These are phyloP conservation scores for Himalopsyche anomala DNA, from an alignment of 2,888 invertebrate species.

Conservation along the genomic window DNA sequence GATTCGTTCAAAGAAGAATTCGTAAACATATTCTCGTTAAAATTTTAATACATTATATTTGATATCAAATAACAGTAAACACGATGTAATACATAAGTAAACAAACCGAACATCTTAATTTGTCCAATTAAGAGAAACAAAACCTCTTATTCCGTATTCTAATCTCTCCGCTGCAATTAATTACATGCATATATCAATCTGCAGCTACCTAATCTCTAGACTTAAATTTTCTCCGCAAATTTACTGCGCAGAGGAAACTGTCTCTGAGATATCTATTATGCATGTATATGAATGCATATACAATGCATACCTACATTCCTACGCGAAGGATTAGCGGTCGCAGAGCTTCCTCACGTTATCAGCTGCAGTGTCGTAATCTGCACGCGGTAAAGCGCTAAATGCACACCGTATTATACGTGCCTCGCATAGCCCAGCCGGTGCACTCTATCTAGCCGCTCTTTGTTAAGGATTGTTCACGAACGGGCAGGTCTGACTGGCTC, in stretches of 20 bases:
- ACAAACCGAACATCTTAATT: too few relatives aligned
- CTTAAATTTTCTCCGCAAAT: conserved; percentile 22
- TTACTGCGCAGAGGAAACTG: background rate
- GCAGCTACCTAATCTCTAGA: background rate
- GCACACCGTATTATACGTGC: background rate
- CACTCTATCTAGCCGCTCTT: conserved; percentile 20
- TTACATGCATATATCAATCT: conserved; percentile 23
- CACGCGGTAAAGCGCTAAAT: conserved; percentile 27
- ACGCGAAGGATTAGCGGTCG: conserved; percentile 20
- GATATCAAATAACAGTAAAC: too few relatives aligned
- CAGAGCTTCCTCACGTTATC: conserved; percentile 13
- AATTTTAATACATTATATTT: too few relatives aligned
- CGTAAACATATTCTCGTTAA: too few relatives aligned
- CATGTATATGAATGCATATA: background rate
- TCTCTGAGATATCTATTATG: background rate
- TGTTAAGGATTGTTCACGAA: conserved; percentile 10
- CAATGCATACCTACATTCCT: background rate
- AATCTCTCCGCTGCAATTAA: conserved; percentile 16
- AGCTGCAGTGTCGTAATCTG: conserved; percentile 30
- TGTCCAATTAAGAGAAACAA: too few relatives aligned
- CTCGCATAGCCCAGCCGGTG: background rate
- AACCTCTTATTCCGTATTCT: background rate
- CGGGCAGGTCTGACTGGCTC: conserved; percentile 19
- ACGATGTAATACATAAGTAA: too few relatives aligned
- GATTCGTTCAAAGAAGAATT: too few relatives aligned